phyloP scores from a whole-genome alignment of 2,888 invertebrate species.

The Aleiodes testaceus region DNA sequence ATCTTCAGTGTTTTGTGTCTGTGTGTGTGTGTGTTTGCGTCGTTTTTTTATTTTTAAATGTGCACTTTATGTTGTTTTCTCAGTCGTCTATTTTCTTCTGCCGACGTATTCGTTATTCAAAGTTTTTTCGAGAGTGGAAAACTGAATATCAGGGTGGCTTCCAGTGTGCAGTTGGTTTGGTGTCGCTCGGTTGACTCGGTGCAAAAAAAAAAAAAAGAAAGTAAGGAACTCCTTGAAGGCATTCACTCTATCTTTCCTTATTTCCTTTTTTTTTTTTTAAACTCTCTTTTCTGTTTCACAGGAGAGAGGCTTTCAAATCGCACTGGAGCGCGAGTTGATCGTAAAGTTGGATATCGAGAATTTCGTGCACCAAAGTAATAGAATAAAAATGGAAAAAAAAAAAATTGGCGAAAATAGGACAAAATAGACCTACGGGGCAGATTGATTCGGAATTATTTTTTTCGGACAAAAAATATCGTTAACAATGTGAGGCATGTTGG shows the following conservation, averaged over 20 bases:
- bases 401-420: slow-evolving; percentile 1
- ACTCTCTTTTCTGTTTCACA: background rate
- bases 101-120: slow-evolving; percentile 16
- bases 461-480: no score
- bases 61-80: background rate
- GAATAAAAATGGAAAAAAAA: slow-evolving; percentile 23
- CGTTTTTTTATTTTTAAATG: slow-evolving; percentile 6
- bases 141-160: slow-evolving; percentile 18
- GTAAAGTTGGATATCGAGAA: slow-evolving; percentile 52
- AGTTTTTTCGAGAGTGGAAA: slow-evolving; percentile 14
- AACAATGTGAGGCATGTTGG: no score
- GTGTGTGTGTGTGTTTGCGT: background rate
- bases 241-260: slow-evolving; percentile 33
- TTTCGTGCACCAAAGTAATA: slow-evolving; percentile 42
- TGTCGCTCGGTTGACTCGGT: slow-evolving; percentile 34
- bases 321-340: slow-evolving; percentile 42
- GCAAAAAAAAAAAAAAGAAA: no score
- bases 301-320: slow-evolving; percentile 20
- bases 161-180: background rate
- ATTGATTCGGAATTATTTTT: no score
- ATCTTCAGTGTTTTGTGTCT: background rate
- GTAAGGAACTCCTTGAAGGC: slow-evolving; percentile 35
- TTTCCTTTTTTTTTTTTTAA: background rate
- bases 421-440: no score
- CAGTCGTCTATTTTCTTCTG: background rate